Percentiles rank a stretch among this genome's conserved stretches.
Conservation (phyloP, 2,797 vertebrate genomes). For the Hozukius guyotensis region DNA sequence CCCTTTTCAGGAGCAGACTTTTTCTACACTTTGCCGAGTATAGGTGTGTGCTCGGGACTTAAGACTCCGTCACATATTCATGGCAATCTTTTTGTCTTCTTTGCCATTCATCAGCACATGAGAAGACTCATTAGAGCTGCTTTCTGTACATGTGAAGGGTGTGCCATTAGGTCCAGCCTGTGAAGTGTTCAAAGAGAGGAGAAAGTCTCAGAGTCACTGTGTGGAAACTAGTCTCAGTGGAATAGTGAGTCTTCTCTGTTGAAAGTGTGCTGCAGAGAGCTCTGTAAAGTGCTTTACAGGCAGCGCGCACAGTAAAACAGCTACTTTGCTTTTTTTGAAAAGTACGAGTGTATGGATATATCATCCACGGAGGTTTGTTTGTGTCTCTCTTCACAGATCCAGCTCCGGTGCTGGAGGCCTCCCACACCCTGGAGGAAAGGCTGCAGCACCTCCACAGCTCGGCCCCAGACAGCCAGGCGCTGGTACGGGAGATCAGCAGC, state of each 20-base stretch:
- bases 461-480: slow-evolving; percentile 79
- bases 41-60: slow-evolving; percentile 79
- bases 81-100: slow-evolving; percentile 53
- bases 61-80: slow-evolving; percentile 65
- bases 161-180: slow-evolving; percentile 77
- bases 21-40: slow-evolving; percentile 76
- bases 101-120: slow-evolving; percentile 56
- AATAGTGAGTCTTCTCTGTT: slow-evolving; percentile 60
- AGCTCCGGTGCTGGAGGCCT: slow-evolving; percentile 90
- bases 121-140: slow-evolving; percentile 71
- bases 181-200: slow-evolving; percentile 73
- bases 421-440: slow-evolving; percentile 88
- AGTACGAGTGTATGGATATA: slow-evolving; percentile 37
- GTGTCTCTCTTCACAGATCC: slow-evolving; percentile 81
- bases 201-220: slow-evolving; percentile 73
- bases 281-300: slow-evolving; percentile 67
- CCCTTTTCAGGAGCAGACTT: slow-evolving; percentile 79
- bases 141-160: slow-evolving; percentile 62
- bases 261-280: slow-evolving; percentile 59
- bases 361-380: slow-evolving; percentile 55
- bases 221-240: slow-evolving; percentile 74
- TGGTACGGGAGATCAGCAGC: slow-evolving; percentile 84
- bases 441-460: slow-evolving; percentile 89
- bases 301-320: slow-evolving; percentile 55
- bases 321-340: slow-evolving; percentile 64